These are phyloP conservation scores for Bubo scandiacus DNA, from an alignment of 2,113 vertebrate species.

Conservation along the genomic window DNA sequence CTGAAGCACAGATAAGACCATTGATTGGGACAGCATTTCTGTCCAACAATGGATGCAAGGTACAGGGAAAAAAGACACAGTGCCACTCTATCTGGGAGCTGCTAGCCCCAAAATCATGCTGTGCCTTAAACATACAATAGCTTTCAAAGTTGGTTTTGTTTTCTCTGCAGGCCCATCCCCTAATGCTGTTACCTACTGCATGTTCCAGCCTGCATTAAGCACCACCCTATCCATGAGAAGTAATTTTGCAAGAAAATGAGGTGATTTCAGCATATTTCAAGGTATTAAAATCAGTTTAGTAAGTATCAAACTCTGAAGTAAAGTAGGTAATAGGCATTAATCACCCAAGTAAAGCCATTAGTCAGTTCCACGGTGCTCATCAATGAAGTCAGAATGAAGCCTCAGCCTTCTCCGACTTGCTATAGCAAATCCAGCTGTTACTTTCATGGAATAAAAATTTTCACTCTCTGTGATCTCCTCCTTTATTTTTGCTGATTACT, in stretches of 20 bases:
- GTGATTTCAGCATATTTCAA: constrained; percentile 57
- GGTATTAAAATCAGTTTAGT: constrained; percentile 40
- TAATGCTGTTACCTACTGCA: background rate
- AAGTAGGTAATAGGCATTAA: constrained; percentile 65
- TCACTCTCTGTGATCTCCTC: background rate
- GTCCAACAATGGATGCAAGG: background rate
- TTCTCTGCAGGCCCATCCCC: background rate
- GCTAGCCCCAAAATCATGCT: background rate
- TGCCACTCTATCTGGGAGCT: background rate
- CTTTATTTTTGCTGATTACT: constrained; percentile 35
- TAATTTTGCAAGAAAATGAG: constrained; percentile 52
- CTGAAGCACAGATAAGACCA: background rate
- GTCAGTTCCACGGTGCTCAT: constrained; percentile 33
- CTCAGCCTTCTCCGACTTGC: constrained; percentile 33
- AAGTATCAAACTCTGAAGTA: constrained; percentile 41
- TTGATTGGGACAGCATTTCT: background rate
- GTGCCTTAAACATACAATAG: rapidly evolving
- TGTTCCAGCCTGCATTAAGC: constrained; percentile 17
- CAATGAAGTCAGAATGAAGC: constrained; percentile 40
- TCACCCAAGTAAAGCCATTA: constrained; percentile 69
- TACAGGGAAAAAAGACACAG: background rate
- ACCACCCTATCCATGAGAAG: background rate
- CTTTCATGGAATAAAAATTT: constrained; percentile 20
- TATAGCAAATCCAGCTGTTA: constrained; percentile 28
- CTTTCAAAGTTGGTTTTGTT: background rate